These are phyloP conservation scores for Intellagama lesueurii DNA, from an alignment of 2,797 vertebrate species.

Conservation along the genomic window DNA sequence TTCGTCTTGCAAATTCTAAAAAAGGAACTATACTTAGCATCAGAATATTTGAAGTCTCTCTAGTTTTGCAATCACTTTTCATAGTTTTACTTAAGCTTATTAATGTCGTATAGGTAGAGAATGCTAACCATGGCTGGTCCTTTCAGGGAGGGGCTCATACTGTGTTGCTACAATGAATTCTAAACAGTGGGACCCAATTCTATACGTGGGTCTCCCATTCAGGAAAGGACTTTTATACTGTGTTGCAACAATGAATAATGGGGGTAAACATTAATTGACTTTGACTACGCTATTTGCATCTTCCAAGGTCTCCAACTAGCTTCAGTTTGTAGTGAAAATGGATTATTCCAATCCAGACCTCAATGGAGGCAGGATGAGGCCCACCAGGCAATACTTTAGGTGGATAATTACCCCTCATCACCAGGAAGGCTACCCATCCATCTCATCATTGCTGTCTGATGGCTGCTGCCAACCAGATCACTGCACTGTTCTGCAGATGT, in stretches of 20 bases:
- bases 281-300: neutral
- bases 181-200: too few relatives aligned
- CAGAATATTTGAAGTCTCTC: neutral
- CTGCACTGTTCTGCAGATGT: neutral
- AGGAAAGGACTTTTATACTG: neutral
- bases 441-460: neutral
- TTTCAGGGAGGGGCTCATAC: neutral
- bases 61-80: neutral
- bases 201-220: too few relatives aligned
- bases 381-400: neutral
- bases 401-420: neutral
- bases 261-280: neutral
- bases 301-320: neutral
- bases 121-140: too few relatives aligned
- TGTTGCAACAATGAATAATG: neutral
- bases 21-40: neutral
- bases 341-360: neutral
- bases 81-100: too few relatives aligned
- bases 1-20: neutral
- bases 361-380: neutral
- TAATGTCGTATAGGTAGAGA: too few relatives aligned
- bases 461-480: neutral
- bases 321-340: neutral
- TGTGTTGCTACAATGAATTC: neutral
- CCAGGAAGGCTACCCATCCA: neutral